Conservation (phyloP, 1,140 invertebrate genomes). For the Bombus superbus region DNA sequence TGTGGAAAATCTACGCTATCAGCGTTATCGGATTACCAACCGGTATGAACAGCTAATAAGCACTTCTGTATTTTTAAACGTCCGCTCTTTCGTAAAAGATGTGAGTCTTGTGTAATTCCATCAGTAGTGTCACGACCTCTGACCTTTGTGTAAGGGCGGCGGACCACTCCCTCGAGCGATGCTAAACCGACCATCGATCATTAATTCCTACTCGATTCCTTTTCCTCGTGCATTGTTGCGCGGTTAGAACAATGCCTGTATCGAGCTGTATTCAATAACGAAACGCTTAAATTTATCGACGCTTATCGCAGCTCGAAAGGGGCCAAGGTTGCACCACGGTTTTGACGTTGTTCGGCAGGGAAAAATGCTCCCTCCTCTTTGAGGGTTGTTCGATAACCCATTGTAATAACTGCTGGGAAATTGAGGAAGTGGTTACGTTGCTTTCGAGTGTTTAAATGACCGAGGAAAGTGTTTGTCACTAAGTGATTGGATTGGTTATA, state of each 20-base stretch:
- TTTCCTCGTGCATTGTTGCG: constrained; percentile 22
- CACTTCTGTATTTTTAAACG: constrained; percentile 24
- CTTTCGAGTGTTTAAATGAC: not conserved
- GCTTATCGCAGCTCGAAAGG: not conserved
- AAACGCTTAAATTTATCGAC: not conserved
- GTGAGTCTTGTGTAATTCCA: no score
- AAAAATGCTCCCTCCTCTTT: not conserved
- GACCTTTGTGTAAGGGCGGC: constrained; percentile 49
- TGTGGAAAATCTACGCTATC: constrained; percentile 23
- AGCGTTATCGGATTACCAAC: constrained; percentile 4
- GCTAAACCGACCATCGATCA: constrained; percentile 38
- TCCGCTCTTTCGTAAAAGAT: not conserved
- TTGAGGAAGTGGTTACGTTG: not conserved
- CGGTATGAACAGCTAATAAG: not conserved
- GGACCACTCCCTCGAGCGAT: not conserved
- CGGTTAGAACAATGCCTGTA: constrained; percentile 16
- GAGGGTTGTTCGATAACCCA: not conserved
- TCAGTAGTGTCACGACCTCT: constrained; percentile 19
- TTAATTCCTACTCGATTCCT: constrained; percentile 52
- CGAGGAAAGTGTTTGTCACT: not conserved
- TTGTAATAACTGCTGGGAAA: not conserved
- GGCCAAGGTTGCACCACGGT: constrained; percentile 31
- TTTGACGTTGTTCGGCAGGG: not conserved
- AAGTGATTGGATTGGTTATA: no score
- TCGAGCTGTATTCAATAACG: constrained; percentile 18